Conservation (phyloP, 2,888 invertebrate genomes). For the Eueremaeus valkanovi region DNA sequence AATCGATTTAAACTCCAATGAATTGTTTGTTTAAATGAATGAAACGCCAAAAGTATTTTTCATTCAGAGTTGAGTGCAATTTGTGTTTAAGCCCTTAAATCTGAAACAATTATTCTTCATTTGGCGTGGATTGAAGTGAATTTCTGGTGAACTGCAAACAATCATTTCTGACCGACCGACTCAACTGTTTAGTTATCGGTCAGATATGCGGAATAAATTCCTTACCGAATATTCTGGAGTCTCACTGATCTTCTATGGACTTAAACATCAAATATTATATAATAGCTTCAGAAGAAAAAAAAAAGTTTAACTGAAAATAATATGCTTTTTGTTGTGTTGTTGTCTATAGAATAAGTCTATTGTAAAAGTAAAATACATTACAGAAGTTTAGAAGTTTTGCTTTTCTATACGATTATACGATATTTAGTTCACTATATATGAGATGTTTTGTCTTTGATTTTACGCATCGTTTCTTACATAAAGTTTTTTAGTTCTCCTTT, state of each 20-base stretch:
- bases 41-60: not conserved
- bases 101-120: conserved; percentile 7
- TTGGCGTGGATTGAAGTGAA: conserved; percentile 4
- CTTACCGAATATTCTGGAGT: not conserved
- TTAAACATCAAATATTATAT: no score
- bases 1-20: conserved; percentile 1
- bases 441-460: conserved; percentile 10
- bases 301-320: not conserved
- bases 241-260: not conserved
- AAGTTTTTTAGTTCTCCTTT: not conserved
- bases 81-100: not conserved
- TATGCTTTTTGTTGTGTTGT: not conserved
- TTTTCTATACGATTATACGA: not conserved
- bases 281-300: not conserved
- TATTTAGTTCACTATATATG: not conserved
- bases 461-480: conserved; percentile 27
- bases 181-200: not conserved
- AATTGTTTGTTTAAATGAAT: not conserved
- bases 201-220: conserved; percentile 25
- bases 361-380: not conserved
- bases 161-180: not conserved
- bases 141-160: not conserved
- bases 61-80: not conserved
- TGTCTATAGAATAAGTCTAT: not conserved
- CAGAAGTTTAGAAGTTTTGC: not conserved